Percentiles rank a stretch among this genome's conserved stretches.
Evolutionary conservation across 2,888 invertebrate genomes (phyloP).

Genomic region (Sthenelais limicola): DNA sequence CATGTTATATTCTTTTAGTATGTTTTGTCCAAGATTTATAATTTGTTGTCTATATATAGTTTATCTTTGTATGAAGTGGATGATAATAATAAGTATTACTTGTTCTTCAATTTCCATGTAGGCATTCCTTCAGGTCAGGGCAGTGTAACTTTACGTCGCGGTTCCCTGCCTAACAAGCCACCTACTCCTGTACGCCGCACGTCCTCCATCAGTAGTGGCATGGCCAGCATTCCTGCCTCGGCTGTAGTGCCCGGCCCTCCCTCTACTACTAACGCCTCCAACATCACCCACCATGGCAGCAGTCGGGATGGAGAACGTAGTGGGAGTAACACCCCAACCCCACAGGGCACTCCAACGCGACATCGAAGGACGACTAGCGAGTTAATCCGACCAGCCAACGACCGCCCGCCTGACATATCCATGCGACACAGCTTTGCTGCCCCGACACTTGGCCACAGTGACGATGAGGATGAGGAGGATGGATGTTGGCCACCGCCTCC

Average conservation of each 20-base stretch:
- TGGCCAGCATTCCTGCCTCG: too few species aligned
- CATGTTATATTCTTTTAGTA: too few species aligned
- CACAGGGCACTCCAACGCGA: constrained; percentile 36
- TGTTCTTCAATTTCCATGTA: background rate
- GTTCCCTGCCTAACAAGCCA: constrained; percentile 62
- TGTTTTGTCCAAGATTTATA: too few species aligned
- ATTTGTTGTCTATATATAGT: too few species aligned
- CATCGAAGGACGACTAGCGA: constrained; percentile 39
- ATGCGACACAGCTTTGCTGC: background rate
- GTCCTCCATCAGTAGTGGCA: constrained; percentile 58
- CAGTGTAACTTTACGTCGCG: constrained; percentile 53
- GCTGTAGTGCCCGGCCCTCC: constrained; percentile 51
- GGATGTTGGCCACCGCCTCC: constrained; percentile 39
- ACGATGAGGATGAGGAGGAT: constrained; percentile 28
- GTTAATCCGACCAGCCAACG: background rate
- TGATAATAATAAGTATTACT: too few species aligned
- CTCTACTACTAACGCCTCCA: background rate
- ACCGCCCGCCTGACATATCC: background rate
- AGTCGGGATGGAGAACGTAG: constrained; percentile 2
- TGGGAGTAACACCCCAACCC: constrained; percentile 39
- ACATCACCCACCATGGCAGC: background rate
- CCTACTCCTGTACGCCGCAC: constrained; percentile 67
- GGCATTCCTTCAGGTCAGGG: constrained; percentile 21
- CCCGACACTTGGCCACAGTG: background rate
- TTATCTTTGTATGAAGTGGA: too few species aligned